These are phyloP conservation scores for Xenotilapia longispinis DNA, from an alignment of 2,113 vertebrate species.

Conservation along the genomic window DNA sequence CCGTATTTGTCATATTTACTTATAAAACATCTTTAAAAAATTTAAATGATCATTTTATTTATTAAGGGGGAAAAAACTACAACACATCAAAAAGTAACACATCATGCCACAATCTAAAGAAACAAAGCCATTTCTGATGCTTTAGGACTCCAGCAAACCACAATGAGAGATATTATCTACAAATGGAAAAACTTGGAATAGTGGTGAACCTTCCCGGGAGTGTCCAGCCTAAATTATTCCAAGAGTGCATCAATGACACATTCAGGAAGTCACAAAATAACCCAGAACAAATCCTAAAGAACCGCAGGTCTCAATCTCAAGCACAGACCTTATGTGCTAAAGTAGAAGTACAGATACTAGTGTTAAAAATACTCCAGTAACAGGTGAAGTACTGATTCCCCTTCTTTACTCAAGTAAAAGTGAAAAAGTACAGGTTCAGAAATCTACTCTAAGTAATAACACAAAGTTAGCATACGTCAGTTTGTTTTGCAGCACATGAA, in stretches of 20 bases:
- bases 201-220: background rate
- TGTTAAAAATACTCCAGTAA: background rate
- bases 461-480: background rate
- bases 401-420: background rate
- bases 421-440: rapidly evolving
- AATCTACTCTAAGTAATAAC: background rate
- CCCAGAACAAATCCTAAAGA: background rate
- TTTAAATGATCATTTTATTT: rapidly evolving
- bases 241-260: background rate
- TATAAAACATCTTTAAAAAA: background rate
- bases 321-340: rapidly evolving
- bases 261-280: background rate
- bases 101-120: background rate
- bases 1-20: rapidly evolving
- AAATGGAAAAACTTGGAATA: background rate
- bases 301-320: rapidly evolving
- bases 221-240: background rate
- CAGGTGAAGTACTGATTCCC: background rate
- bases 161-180: background rate
- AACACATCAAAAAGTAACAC: background rate
- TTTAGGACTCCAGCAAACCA: background rate
- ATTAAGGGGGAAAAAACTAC: rapidly evolving
- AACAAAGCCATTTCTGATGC: background rate
- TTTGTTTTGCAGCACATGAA: background rate
- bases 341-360: background rate